Evolutionary conservation across 2,888 invertebrate species (phyloP), one percentile per base, ranked within the genome.

Genomic region (Onthophagus sagittarius): DNA sequence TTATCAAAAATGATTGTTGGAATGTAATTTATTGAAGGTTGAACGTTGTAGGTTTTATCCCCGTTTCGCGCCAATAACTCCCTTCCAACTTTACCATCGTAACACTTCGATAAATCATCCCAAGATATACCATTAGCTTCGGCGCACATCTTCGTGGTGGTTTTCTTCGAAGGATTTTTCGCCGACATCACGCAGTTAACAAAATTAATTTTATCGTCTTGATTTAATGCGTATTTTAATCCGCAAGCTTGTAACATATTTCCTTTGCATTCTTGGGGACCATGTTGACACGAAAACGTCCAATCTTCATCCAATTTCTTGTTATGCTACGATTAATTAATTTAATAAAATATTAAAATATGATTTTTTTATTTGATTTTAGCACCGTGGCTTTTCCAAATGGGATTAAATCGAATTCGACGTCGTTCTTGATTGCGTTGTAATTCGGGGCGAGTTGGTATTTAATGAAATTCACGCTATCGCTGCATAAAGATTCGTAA

Each of bases 231-330:
- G 72, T 83, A 79, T 11, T 81, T 32, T 73, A 88, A 79, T 0
- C 84, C 88, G 75, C 89, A 89, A 0, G 87, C 85, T 77, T 89
- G 88, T 2, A 86, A 83, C 78, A 85, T 85, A 79, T 89, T 89
- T 9, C 88, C 88, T 4, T 80, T 79, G 78, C 89, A 89, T 80
- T 89, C 89, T 0, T 76, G 72, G 0, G 81, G 75, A 0, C 89
- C 88, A 77, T 89, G 88, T 77, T 88, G 89, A 77, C 89, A 89
- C 0, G 69, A 23, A 77, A 86, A 88, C 0, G 71, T 73, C 84
- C 81, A 85, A 63, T 75, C 77, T 23, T 80, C 81, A 73, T 79
- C 75, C 31, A 73, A 31, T 39, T 65, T 65, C 15, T 65, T 72
- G 11, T 64, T 63, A 63, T 72, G 32, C 31, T 67, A 23, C 13